phyloP scores from a whole-genome alignment of 2,797 vertebrate species.

The Simalia tracyae region DNA sequence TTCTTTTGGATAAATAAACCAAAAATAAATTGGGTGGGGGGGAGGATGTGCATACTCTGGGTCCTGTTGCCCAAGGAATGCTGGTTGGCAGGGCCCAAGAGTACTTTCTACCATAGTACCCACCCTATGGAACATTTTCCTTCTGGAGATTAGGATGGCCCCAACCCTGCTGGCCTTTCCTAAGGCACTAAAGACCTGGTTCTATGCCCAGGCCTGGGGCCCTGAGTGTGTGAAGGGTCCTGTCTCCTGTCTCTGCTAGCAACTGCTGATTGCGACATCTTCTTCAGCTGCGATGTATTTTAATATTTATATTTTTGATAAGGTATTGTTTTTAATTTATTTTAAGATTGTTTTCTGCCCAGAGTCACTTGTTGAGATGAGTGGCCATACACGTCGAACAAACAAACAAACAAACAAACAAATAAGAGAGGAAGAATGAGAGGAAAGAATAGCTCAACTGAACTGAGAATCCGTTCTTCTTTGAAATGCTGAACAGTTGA shows the following conservation, averaged over 20 bases:
- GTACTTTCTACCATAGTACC: neutral
- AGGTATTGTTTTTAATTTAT: neutral
- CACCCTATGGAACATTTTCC: neutral
- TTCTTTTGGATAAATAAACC: neutral
- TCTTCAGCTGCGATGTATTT: neutral
- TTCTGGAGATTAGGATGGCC: neutral
- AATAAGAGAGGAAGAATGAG: neutral
- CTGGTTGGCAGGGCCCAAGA: neutral
- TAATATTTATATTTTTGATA: neutral
- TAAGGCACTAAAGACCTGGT: neutral
- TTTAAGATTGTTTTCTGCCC: neutral
- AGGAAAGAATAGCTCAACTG: neutral
- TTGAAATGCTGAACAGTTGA: neutral
- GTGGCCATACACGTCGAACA: neutral
- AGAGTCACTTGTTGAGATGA: neutral
- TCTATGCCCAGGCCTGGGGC: neutral
- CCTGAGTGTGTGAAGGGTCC: neutral
- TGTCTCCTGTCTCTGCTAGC: neutral
- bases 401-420: neutral
- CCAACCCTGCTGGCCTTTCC: neutral
- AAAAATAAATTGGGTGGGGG: neutral
- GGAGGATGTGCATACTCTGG: neutral
- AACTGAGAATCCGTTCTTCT: neutral
- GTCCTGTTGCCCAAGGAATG: neutral
- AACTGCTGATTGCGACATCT: neutral